A percentile compares a stretch with the other conserved stretches of the same genome.
These are phyloP conservation scores for Pollenia amentaria DNA, from an alignment of 2,888 invertebrate genomes.

Conservation along the genomic window DNA sequence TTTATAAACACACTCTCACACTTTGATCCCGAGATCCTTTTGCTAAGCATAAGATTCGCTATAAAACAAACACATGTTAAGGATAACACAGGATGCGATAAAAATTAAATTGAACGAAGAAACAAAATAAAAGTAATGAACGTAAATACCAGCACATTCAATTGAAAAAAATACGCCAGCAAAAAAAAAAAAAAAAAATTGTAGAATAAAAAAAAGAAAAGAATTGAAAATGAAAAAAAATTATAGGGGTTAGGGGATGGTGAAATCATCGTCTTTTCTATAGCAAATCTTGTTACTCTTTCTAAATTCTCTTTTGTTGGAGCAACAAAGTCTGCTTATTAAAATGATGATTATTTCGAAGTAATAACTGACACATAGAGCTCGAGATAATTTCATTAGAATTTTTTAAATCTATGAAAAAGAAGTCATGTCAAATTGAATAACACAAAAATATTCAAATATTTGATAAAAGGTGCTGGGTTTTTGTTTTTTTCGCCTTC, in stretches of 20 bases:
- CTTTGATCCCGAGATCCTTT: constrained; percentile 1
- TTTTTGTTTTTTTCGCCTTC: background rate
- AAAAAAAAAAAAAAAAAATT: constrained; percentile 16
- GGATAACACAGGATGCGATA: constrained; percentile 66
- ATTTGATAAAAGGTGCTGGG: constrained; percentile 51
- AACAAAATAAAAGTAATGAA: constrained; percentile 49
- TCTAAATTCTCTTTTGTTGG: constrained; percentile 2
- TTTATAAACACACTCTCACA: background rate
- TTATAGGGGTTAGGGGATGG: constrained; percentile 39
- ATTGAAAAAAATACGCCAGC: constrained; percentile 19
- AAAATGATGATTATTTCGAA: constrained; percentile 64
- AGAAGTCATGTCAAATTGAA: constrained; percentile 62
- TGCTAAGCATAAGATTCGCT: constrained; percentile 14
- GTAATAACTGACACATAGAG: constrained; percentile 54
- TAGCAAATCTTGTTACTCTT: constrained; percentile 48
- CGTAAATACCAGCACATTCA: constrained; percentile 67
- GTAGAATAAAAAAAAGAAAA: constrained; percentile 20
- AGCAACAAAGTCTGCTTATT: constrained; percentile 61
- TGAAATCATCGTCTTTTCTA: constrained; percentile 12
- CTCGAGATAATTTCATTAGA: constrained; percentile 51
- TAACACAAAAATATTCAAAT: constrained; percentile 24
- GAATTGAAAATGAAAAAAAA: constrained; percentile 65
- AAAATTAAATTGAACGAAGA: constrained; percentile 50
- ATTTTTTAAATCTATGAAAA: constrained; percentile 44
- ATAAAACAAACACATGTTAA: constrained; percentile 69